phyloP scores from a whole-genome alignment of 2,797 vertebrate genomes.

The Sus cebifrons region DNA sequence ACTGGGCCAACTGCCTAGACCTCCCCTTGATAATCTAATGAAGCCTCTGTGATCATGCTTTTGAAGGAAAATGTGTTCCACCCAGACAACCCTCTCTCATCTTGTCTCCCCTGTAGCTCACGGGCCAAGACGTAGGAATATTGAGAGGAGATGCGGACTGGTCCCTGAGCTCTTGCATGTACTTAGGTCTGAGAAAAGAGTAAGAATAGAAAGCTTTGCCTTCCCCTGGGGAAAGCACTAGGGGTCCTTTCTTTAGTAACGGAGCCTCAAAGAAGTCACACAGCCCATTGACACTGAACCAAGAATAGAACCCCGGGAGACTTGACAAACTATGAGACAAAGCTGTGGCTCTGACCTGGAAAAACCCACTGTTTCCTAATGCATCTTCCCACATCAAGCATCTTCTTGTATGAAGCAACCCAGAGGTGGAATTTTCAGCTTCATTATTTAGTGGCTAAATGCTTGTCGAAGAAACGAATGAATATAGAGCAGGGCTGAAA shows the following conservation, averaged over 20 bases:
- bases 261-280: not conserved
- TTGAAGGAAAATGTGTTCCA: not conserved
- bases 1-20: not conserved
- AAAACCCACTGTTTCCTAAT: not conserved
- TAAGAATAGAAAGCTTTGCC: not conserved
- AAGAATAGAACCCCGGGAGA: not conserved
- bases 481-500: not conserved
- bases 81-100: not conserved
- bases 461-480: slow-evolving; percentile 18
- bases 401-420: slow-evolving; percentile 35
- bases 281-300: not conserved
- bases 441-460: slow-evolving; percentile 38
- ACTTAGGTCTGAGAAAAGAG: not conserved
- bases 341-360: slow-evolving; percentile 39
- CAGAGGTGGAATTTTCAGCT: slow-evolving; percentile 10
- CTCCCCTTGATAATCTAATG: slow-evolving; percentile 7
- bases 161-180: not conserved
- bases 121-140: not conserved
- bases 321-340: slow-evolving; percentile 19
- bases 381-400: slow-evolving; percentile 42
- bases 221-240: slow-evolving; percentile 49
- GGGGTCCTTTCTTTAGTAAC: not conserved
- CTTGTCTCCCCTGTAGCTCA: not conserved
- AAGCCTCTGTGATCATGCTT: not conserved
- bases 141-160: not conserved